A percentile compares a stretch with the other conserved stretches of the same genome.
Conservation (phyloP, 2,797 vertebrate species). For the Trachurus trachurus region DNA sequence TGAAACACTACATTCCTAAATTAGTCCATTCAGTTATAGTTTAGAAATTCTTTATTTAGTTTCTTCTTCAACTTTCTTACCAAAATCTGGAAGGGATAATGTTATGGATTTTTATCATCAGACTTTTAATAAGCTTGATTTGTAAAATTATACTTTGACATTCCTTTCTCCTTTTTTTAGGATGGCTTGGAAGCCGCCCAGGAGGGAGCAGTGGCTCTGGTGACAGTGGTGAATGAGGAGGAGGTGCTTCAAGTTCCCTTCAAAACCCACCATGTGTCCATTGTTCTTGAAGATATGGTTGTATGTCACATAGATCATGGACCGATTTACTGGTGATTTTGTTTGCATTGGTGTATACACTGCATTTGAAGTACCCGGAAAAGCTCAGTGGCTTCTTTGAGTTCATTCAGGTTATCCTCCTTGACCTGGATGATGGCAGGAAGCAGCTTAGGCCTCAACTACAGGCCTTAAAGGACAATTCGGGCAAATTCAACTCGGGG, state of each 20-base stretch:
- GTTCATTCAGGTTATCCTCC: no score
- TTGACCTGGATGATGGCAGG: no score
- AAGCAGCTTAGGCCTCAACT: no score
- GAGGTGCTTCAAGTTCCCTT: neutral
- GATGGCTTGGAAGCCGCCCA: neutral
- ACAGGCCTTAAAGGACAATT: no score
- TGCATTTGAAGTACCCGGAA: neutral
- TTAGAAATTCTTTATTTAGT: no score
- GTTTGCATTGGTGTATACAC: neutral
- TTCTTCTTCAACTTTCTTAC: no score
- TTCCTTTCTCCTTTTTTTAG: neutral
- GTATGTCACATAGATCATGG: neutral
- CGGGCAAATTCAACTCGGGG: no score
- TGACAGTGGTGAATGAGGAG: slow-evolving; percentile 25
- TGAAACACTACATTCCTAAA: no score
- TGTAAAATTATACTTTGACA: neutral
- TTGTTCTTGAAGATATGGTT: neutral
- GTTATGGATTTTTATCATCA: no score
- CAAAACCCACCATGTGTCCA: neutral
- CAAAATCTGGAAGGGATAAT: no score
- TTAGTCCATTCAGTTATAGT: no score
- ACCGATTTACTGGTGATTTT: neutral
- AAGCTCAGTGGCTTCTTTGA: neutral
- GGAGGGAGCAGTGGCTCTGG: slow-evolving; percentile 21
- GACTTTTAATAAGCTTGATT: no score